phyloP scores from a whole-genome alignment of 1,140 invertebrate genomes.

The Bathynomus jamesi region DNA sequence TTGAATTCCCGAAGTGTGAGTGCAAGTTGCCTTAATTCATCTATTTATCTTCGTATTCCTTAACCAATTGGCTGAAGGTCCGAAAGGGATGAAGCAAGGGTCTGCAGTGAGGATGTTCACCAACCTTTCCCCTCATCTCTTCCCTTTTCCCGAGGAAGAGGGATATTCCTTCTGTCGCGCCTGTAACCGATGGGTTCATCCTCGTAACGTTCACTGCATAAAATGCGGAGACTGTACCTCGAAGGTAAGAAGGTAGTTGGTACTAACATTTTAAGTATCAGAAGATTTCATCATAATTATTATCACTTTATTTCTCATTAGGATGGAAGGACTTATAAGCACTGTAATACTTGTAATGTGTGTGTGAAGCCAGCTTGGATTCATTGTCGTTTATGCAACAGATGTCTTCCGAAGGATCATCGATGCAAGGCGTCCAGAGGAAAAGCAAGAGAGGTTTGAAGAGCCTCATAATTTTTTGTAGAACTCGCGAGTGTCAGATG shows the following conservation, averaged over 20 bases:
- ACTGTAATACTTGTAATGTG: slow-evolving; percentile 63
- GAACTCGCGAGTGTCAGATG: too few species aligned
- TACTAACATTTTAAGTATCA: too few species aligned
- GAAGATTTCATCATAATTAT: too few species aligned
- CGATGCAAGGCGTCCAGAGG: slow-evolving; percentile 45
- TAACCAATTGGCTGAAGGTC: too few species aligned
- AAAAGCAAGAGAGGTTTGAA: not conserved
- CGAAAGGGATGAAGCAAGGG: slow-evolving; percentile 49
- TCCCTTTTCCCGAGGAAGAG: slow-evolving; percentile 53
- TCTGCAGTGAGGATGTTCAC: slow-evolving; percentile 79
- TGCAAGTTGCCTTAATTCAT: too few species aligned
- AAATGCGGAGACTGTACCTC: slow-evolving; percentile 65
- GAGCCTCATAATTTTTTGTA: too few species aligned
- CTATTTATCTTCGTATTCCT: too few species aligned
- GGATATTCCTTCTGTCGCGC: slow-evolving; percentile 65
- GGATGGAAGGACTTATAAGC: slow-evolving; percentile 68
- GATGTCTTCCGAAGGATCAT: slow-evolving; percentile 57
- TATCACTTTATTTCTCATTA: too few species aligned
- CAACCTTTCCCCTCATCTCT: slow-evolving; percentile 53
- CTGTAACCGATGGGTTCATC: slow-evolving; percentile 61
- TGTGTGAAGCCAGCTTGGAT: slow-evolving; percentile 75
- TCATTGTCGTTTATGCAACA: slow-evolving; percentile 63
- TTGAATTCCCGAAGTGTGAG: too few species aligned
- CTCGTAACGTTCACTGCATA: slow-evolving; percentile 65
- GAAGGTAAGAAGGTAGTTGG: too few species aligned